Base-by-base conservation (phyloP, 2,888 invertebrate genomes). In the Ectemnius lituratus region DNA sequence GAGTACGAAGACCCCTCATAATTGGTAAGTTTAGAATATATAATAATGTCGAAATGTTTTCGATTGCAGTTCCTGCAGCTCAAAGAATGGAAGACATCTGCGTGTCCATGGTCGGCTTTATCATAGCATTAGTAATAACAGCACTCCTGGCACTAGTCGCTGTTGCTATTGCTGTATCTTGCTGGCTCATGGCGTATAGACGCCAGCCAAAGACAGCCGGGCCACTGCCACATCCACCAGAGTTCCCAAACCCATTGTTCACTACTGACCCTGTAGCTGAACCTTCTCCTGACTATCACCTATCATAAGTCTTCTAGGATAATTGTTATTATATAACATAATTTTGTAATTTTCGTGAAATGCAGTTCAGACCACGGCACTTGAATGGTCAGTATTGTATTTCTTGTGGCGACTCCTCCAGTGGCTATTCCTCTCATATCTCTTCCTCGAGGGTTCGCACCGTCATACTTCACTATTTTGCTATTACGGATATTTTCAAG, bases 121-220 rank as follows among this genome's bases (percentile, higher is more conserved):
- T 98, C 84, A 97, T 98, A 87, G 97, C 98, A 82, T 92, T 98
- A 87, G 96, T 97, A 79, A 95, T 98, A 89, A 98, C 98, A 81
- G 97, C 97, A 63, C 93, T 98, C 76, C 92, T 98, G 88, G 97
- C 98, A 72, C 93, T 98, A 79, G 97, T 98, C 73, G 97, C 98
- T 71, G 97, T 98, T 70, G 98, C 98, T 37, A 96, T 98, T 64
- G 97, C 97, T 70, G 97, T 98, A 72, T 97, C 97, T 77, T 98
- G 98, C 91, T 98, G 98, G 98, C 93, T 98, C 81, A 96, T 98
- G 94, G 98, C 98, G 85, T 97, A 97, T 92, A 92, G 97, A 83
- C 94, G 97, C 85, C 94, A 96, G 88, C 96, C 97, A 66, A 97
- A 97, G 87, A 94, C 96, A 65, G 94, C 96, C 79, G 97, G 97